Conservation (phyloP, 2,888 invertebrate species). For the Bimastos eiseni region DNA sequence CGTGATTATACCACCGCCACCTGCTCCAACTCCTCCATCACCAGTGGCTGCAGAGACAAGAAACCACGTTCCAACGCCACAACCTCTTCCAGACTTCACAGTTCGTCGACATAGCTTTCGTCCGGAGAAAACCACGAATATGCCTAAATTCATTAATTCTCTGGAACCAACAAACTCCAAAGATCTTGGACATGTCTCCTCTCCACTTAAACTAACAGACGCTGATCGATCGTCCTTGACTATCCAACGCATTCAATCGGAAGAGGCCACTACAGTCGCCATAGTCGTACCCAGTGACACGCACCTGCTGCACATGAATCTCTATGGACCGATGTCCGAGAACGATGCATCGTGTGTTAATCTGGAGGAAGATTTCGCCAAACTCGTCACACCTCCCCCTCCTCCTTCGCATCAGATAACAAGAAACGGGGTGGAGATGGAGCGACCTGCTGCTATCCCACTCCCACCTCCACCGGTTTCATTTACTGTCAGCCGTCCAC, state of each 20-base stretch:
- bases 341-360: background rate
- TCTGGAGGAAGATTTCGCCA: slow-evolving; percentile 13
- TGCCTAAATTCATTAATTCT: too few species aligned
- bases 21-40: background rate
- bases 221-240: background rate
- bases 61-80: background rate
- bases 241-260: background rate
- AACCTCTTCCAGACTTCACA: background rate
- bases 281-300: too few species aligned
- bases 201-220: background rate
- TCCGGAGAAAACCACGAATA: background rate
- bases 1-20: background rate
- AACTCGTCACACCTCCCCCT: background rate
- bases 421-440: background rate
- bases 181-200: background rate
- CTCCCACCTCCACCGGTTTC: background rate
- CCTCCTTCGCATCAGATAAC: background rate
- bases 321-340: slow-evolving; percentile 2
- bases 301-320: background rate
- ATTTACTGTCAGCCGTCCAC: background rate
- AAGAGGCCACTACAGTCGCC: background rate
- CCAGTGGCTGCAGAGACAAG: background rate
- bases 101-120: background rate
- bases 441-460: background rate
- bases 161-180: background rate